Evolutionary conservation across 2,797 vertebrate genomes (phyloP).

Genomic region (Amazona finschi): DNA sequence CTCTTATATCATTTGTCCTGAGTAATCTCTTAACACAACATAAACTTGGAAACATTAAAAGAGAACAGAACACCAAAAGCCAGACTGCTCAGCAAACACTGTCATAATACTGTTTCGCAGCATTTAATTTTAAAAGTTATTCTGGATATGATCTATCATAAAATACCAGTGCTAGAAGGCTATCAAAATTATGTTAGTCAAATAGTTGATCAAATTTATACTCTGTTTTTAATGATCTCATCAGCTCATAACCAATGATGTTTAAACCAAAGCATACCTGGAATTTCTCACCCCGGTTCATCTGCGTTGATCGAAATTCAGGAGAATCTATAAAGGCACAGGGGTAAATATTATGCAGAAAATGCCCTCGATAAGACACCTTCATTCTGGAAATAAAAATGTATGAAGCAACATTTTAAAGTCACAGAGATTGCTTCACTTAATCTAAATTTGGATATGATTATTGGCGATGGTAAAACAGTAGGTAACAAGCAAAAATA

Average conservation of each 20-base stretch:
- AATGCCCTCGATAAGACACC: slow-evolving; percentile 96
- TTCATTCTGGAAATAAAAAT: slow-evolving; percentile 88
- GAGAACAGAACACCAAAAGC: neutral
- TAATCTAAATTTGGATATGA: neutral
- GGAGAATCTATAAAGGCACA: slow-evolving; percentile 98
- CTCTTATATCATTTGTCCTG: neutral
- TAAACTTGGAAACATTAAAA: neutral
- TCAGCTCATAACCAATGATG: neutral
- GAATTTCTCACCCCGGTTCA: slow-evolving; percentile 95
- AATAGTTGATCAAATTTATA: neutral
- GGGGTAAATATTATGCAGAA: slow-evolving; percentile 98
- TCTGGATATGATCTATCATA: neutral
- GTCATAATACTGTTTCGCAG: neutral
- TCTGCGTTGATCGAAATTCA: slow-evolving; percentile 95
- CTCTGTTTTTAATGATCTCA: neutral
- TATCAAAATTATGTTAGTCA: neutral
- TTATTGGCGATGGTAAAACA: neutral
- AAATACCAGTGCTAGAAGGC: neutral
- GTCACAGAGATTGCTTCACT: neutral
- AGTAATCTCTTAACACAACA: neutral
- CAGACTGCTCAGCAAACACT: neutral
- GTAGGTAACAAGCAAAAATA: neutral
- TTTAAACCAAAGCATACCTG: slow-evolving; percentile 81
- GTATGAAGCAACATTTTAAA: slow-evolving; percentile 24
- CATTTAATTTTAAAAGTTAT: neutral